Evolutionary conservation across 2,888 invertebrate genomes (phyloP), one percentile per base, ranked within the genome.

Genomic region (Eugnorisma glareosa): DNA sequence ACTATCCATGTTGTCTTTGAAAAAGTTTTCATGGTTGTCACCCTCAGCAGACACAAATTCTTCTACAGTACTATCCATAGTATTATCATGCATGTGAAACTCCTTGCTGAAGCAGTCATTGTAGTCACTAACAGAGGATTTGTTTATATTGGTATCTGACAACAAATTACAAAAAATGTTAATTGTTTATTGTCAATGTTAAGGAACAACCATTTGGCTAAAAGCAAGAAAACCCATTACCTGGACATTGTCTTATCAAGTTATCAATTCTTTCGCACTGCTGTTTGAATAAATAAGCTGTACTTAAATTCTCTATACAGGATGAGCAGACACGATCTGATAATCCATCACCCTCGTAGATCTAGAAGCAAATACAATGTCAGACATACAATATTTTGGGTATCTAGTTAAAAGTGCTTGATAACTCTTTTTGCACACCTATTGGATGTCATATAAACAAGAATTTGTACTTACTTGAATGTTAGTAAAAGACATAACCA

Each of bases 401-500:
- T n/a, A 35, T 43, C 8, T 1, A 51, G 7, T 40, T 24, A 37
- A 4, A 63, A 75, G 18, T 37, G 15, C 18, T 51, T 61, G 10
- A 31, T 74, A 31, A 57, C 18, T n/a, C 18, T n/a, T 10, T 37
- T 24, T 13, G n/a, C n/a, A 35, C 8, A 45, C 1, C 2, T n/a
- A 24, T 40, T 48, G 3, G 37, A 13, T n/a, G 8, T 28, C 4
- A 13, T 61, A 59, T 6, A 40, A 31, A 8, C 8, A 59, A 54
- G 31, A 54, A 54, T 37, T 31, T n/a, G 1, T 66, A 91, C 93
- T 91, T 90, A 96, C 96, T 87, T 94, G 92, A 79, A 96, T 91
- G 82, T 93, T 93, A 37, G 95, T 93, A 91, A 96, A 96, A 59
- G 96, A 93, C 96, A 96, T 96, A 77, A 96, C 96, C 96, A 96